phyloP scores from a whole-genome alignment of 2,888 invertebrate genomes.

The Mythimna ferrago region DNA sequence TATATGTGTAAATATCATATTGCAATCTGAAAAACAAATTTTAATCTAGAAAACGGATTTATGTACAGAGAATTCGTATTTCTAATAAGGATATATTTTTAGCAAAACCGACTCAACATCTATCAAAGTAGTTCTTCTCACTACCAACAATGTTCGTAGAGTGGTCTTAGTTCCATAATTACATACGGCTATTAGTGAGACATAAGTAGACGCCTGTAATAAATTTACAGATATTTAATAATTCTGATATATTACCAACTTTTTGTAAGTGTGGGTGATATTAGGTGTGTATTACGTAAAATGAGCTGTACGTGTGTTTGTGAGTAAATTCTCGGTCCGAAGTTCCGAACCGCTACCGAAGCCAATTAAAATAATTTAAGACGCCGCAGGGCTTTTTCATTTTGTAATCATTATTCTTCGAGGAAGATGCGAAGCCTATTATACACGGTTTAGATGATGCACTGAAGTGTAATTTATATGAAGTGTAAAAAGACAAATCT shows the following conservation, averaged over 20 bases:
- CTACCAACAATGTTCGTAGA: slow-evolving; percentile 50
- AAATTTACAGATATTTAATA: slow-evolving; percentile 71
- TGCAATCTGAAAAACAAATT: slow-evolving; percentile 3
- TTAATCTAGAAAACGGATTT: slow-evolving; percentile 35
- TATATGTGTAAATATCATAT: slow-evolving; percentile 4
- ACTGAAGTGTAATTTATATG: slow-evolving; percentile 85
- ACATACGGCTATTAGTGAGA: slow-evolving; percentile 63
- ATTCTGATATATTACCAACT: slow-evolving; percentile 67
- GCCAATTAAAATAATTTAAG: slow-evolving; percentile 91
- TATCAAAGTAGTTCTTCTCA: slow-evolving; percentile 45
- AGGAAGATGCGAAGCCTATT: slow-evolving; percentile 86
- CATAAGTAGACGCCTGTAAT: slow-evolving; percentile 66
- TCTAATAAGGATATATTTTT: slow-evolving; percentile 31
- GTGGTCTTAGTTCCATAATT: slow-evolving; percentile 63
- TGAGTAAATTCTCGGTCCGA: slow-evolving; percentile 74
- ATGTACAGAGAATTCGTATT: slow-evolving; percentile 5
- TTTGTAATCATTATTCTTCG: slow-evolving; percentile 89
- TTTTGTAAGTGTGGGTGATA: slow-evolving; percentile 62
- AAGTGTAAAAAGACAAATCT: slow-evolving; percentile 65
- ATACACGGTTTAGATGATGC: slow-evolving; percentile 87
- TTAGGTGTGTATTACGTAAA: slow-evolving; percentile 69
- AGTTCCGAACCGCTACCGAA: slow-evolving; percentile 86
- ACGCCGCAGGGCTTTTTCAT: slow-evolving; percentile 88
- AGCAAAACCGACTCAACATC: slow-evolving; percentile 41
- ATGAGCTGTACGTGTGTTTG: slow-evolving; percentile 69